Evolutionary conservation across 2,888 invertebrate genomes (phyloP), one percentile per base, ranked within the genome.

Genomic region (Drosophila anomalata): DNA sequence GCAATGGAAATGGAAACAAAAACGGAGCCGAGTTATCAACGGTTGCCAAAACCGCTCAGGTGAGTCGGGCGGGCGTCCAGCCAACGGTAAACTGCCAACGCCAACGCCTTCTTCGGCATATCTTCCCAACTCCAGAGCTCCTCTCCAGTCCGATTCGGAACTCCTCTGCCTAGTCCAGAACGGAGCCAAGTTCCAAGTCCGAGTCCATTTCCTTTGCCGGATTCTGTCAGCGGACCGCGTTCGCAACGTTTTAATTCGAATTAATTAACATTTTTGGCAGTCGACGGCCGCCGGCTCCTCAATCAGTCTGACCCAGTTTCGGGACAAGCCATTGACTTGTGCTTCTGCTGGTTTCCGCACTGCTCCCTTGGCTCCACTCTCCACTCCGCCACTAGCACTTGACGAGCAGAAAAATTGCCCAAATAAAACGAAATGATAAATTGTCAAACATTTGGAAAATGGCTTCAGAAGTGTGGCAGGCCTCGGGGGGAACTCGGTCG

Each of bases 381-480:
- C 39, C 8, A 6, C 39, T 39, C 7, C 41, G 12, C 12, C 31
- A 59, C 62, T 39, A 41, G 36, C 31, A 58, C 41, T 75, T 81
- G 78, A 70, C 67, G 67, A 76, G 31, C 62, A 68, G 50, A 66
- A 67, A 75, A 55, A 74, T 73, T 31, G 59, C 54, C 69, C 33
- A 54, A 56, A 69, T 66, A 68, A 55, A 67, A 42, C 67, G 26
- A 51, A 26, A 81, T 78, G 86, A 83, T 79, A 75, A 82, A 87
- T 83, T 73, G 75, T 51, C 46, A 74, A 78, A 62, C 82, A 78
- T 78, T 87, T 76, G 53, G 51, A 67, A 81, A 81, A 66, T 62
- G 86, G 87, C 82, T 73, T 71, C 56, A 78, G 66, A 87, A 83
- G 82, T 83, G 88, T 83, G 82, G 86, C 86, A 78, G 66, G 85